Evolutionary conservation across 1,140 invertebrate genomes (phyloP), one percentile per base, ranked within the genome.

Genomic region (Zaprionus lachaisei): DNA sequence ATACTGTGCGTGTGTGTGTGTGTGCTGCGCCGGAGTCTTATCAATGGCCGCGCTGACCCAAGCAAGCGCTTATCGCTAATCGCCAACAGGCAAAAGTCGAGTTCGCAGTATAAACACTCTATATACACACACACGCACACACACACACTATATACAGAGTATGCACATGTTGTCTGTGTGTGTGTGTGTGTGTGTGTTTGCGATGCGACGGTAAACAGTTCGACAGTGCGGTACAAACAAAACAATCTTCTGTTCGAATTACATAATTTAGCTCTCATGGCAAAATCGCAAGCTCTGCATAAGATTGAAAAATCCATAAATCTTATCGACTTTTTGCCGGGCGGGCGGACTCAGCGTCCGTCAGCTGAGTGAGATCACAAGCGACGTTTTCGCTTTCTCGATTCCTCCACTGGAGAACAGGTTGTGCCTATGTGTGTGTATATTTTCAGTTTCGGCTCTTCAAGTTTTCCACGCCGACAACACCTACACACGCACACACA

Each of bases 301-400:
- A 58, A 26, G 71, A 62, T 77, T 81, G 79, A 79, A 80, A 79
- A 81, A 81, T 87, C 74, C 60, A 72, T 75, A 61, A 63, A 28
- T 77, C 72, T 76, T 81, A 89, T 87, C 81, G 72, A 37, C 44
- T 54, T 28, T 55, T 62, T 63, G 60, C 66, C 76, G 72, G 76
- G 37, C 76, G 72, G 76, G 37, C n/a, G 24, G 56, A 67, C 9
- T 11, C 31, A 34, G 31, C 31, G 31, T 34, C 31, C 31, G 31
- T 34, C 76, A 79, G 76, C 76, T 79, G 72, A 77, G 49, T 63
- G 57, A 24, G 54, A 60, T 61, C 41, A 57, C 26, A 75, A 67
- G 74, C 51, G 63, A 72, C 28, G 61, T 7, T 34, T 7, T 41
- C 4, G 5, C 11, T 62, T 62, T 56, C 28, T 34, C 37, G 26